A percentile compares a stretch with the other conserved stretches of the same genome.
Evolutionary conservation across 2,888 invertebrate genomes (phyloP).

Genomic region (Pyrrhia umbra): DNA sequence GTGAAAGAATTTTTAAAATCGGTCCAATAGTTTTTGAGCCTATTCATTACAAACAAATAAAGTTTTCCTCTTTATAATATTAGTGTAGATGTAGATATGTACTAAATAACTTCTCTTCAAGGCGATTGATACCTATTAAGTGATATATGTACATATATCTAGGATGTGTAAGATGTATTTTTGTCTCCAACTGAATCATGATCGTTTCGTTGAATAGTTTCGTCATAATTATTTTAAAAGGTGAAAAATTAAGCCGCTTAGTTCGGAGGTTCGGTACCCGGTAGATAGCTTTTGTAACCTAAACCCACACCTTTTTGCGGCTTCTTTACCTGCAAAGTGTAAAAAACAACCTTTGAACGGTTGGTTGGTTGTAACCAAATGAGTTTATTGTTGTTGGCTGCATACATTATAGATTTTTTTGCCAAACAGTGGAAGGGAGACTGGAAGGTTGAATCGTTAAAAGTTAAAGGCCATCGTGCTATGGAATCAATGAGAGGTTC

Average conservation of each 20-base stretch:
- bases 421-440: background rate
- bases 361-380: slow-evolving; percentile 42
- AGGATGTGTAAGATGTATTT: too few species aligned
- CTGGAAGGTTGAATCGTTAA: slow-evolving; percentile 8
- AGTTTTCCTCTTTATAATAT: too few species aligned
- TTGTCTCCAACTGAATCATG: background rate
- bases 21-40: too few species aligned
- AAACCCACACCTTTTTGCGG: slow-evolving; percentile 37
- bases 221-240: background rate
- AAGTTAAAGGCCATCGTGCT: background rate
- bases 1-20: too few species aligned
- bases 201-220: background rate
- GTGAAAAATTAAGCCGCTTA: slow-evolving; percentile 1
- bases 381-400: slow-evolving; percentile 48
- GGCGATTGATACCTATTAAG: too few species aligned
- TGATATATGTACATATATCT: too few species aligned
- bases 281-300: slow-evolving; percentile 32
- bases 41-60: too few species aligned
- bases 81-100: too few species aligned
- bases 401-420: slow-evolving; percentile 33
- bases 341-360: slow-evolving; percentile 43
- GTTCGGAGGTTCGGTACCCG: background rate
- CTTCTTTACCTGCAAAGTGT: slow-evolving; percentile 41
- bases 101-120: too few species aligned
- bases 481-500: background rate